Percentiles rank a stretch among this genome's conserved stretches.
Evolutionary conservation across 2,113 vertebrate genomes (phyloP).

Genomic region (Callopanchax toddi): DNA sequence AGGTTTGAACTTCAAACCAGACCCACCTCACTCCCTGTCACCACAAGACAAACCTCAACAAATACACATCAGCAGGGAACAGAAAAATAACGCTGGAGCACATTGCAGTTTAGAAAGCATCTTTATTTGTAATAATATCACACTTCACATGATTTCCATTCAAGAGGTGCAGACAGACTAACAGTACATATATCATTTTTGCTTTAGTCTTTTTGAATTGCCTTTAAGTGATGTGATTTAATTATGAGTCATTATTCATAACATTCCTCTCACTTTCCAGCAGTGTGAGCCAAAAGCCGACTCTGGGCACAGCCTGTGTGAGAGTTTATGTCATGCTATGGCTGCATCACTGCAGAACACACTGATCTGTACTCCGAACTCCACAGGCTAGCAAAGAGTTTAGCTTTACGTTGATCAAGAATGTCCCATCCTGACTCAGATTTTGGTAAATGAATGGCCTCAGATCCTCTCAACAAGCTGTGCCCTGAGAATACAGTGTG

Average conservation of each 20-base stretch:
- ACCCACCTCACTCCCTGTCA: background rate
- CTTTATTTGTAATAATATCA: slow-evolving; percentile 78
- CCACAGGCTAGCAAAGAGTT: background rate
- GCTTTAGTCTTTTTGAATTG: too few relatives aligned
- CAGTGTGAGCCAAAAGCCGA: slow-evolving; percentile 78
- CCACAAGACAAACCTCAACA: too few relatives aligned
- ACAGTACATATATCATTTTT: slow-evolving; percentile 46
- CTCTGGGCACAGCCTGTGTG: slow-evolving; percentile 61
- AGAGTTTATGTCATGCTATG: too few relatives aligned
- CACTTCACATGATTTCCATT: slow-evolving; percentile 69
- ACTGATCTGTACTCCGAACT: background rate
- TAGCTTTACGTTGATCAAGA: background rate
- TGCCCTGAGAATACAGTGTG: slow-evolving; percentile 75
- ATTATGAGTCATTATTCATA: slow-evolving; percentile 44
- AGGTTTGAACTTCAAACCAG: background rate
- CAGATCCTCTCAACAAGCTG: slow-evolving; percentile 42
- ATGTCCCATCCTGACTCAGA: slow-evolving; percentile 18
- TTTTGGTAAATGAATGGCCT: slow-evolving; percentile 30
- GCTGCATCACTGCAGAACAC: too few relatives aligned
- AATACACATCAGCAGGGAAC: too few relatives aligned
- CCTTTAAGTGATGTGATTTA: slow-evolving; percentile 46
- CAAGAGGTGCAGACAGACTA: slow-evolving; percentile 66
- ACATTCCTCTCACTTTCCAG: slow-evolving; percentile 80
- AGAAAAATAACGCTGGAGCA: background rate
- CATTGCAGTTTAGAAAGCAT: slow-evolving; percentile 74